A percentile compares a stretch with the other conserved stretches of the same genome.
These are phyloP conservation scores for Nannoperca australis DNA, from an alignment of 2,797 vertebrate genomes.

Conservation along the genomic window DNA sequence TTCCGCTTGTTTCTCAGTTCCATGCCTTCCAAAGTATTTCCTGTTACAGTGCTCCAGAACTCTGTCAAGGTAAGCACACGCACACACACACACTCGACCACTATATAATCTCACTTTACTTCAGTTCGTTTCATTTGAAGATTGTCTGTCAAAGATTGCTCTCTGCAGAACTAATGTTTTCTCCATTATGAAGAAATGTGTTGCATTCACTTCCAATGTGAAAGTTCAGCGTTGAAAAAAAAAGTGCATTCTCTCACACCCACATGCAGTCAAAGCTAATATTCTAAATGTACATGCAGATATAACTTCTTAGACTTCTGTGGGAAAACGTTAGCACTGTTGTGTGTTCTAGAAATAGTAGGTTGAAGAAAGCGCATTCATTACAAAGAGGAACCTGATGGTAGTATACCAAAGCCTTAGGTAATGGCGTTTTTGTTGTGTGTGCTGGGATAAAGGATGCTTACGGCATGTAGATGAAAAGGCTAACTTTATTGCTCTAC, in stretches of 20 bases:
- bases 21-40: constrained; percentile 88
- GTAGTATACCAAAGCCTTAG: background rate
- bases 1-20: constrained; percentile 92
- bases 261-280: background rate
- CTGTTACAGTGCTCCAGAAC: constrained; percentile 90
- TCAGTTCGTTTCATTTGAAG: constrained; percentile 22
- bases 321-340: background rate
- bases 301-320: constrained; percentile 2
- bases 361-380: background rate
- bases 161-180: constrained; percentile 11
- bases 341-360: constrained; percentile 3
- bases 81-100: background rate
- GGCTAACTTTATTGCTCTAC: no score
- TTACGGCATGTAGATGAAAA: background rate
- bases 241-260: constrained; percentile 11
- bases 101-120: constrained; percentile 5
- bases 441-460: background rate
- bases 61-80: constrained; percentile 87
- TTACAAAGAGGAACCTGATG: constrained; percentile 10
- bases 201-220: background rate
- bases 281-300: background rate
- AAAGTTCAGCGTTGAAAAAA: background rate
- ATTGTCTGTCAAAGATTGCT: constrained; percentile 18
- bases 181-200: constrained; percentile 6
- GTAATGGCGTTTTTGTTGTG: constrained; percentile 6